Percentiles rank a stretch among this genome's conserved stretches.
These are phyloP conservation scores for Carcharodon carcharias DNA, from an alignment of 2,797 vertebrate species.

Conservation along the genomic window DNA sequence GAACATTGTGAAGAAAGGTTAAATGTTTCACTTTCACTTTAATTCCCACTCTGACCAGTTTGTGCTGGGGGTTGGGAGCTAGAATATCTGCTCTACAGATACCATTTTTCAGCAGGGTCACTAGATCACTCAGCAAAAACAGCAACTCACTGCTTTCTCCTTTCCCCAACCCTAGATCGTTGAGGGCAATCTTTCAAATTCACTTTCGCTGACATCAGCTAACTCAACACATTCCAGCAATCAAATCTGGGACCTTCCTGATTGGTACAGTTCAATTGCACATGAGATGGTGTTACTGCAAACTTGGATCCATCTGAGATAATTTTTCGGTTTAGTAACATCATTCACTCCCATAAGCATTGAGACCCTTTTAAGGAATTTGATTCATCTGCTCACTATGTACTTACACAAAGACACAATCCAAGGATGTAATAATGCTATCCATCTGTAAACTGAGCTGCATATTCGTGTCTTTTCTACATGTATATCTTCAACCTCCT, in stretches of 20 bases:
- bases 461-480: neutral
- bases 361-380: neutral
- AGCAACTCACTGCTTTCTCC: neutral
- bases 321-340: neutral
- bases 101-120: neutral
- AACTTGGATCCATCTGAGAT: neutral
- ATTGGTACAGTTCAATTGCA: neutral
- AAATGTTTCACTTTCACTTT: neutral
- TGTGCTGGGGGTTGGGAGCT: neutral
- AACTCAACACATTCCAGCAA: neutral
- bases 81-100: neutral
- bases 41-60: neutral
- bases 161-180: neutral
- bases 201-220: neutral
- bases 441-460: neutral
- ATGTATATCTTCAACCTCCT: neutral
- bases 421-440: neutral
- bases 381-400: neutral
- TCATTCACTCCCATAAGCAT: neutral
- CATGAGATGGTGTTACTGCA: neutral
- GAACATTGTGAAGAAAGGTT: neutral
- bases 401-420: neutral
- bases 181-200: constrained; percentile 19
- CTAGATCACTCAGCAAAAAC: neutral
- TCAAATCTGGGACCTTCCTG: neutral